Base-by-base conservation (phyloP, 1,140 invertebrate genomes). In the Harpegnathos saltator region DNA sequence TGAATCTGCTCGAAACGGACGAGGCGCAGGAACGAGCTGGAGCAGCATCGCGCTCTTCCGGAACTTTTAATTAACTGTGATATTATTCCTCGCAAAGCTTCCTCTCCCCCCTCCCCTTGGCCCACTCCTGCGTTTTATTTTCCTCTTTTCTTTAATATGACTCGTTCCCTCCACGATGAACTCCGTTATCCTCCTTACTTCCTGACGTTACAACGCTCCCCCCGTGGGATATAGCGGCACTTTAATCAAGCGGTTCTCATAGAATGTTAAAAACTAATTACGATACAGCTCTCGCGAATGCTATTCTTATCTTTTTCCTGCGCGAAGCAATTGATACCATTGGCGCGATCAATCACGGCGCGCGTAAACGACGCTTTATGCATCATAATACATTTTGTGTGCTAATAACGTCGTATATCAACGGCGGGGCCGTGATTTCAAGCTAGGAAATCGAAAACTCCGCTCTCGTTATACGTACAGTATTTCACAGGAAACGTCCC, bases 41-140 rank as follows among this genome's bases (percentile, higher is more conserved):
- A 69, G 14, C 38, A 44, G 38, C 29, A 69, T 12, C 19, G 22
- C 69, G 5, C 29, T 33, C n/a, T 62, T 44, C 50, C 50, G 22
- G 75, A 78, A 78, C 63, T 80, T 80, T 80, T 80, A 80, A 80
- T 80, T 80, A 80, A 82, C 26, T 72, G 22, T 62, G 38, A 74
- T 74, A 63, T 58, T 7, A 54, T 82, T 69, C 26, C 38, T 71
- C 50, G 29, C 65, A 59, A 80, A 59, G 38, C 82, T 48, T 19
- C 19, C 29, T 17, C 1, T 44, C 54, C 5, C 4, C 26, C 15
- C 17, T 12, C 33, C 0, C 9, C 15, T 12, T 29, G 29, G 38
- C 48, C 4, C 11, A 33, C 44, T 58, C 22, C 22, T 50, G 5
- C 19, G 3, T 56, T 2, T 59, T 11, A 38, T 12, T 17, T 24